Base-by-base conservation (phyloP, 2,888 invertebrate genomes). In the Hofmannophila pseudospretella region DNA sequence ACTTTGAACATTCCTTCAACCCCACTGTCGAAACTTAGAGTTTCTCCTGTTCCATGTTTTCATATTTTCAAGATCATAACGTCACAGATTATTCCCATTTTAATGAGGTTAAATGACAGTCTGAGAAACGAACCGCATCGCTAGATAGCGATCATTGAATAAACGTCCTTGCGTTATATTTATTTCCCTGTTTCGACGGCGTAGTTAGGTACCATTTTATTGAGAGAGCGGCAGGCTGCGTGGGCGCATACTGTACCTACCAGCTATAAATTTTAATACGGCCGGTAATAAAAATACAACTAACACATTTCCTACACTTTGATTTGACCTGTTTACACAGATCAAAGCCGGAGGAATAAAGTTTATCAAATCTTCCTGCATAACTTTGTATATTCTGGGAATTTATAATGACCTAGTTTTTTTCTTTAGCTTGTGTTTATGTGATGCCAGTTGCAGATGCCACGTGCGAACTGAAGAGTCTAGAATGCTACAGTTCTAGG, bases 241-340 rank as follows among this genome's bases (percentile, higher is more conserved):
- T 82, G 69, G 84, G 81, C 72, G 78, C 75, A 67, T 44, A 54
- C 13, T 42, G 48, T 71, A 71, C 64, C 64, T 71, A 75, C 67
- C 66, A 64, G 64, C 75, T 68, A 76, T 84, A 84, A 84, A 86
- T 85, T 41, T 79, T 79, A 73, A 74, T 64, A 67, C 66, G 69
- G 62, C 66, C 61, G 62, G 68, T 61, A 72, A 81, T 85, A 86
- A 86, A 85, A 86, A 78, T 73, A 76, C 73, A 74, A 74, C 74
- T 72, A 78, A 81, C 76, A 81, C 78, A 71, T 80, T 80, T 82
- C 80, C 76, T 76, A 81, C 76, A 73, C 80, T 84, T 82, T 84
- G 78, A 80, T 77, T 81, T 69, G 70, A 75, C 69, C 75, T 73
- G 80, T 82, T 80, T 79, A 77, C 72, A 67, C 67, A 81, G 82